A percentile compares a stretch with the other conserved stretches of the same genome.
Evolutionary conservation across 2,113 vertebrate species (phyloP).

Genomic region (Halcyon malimbica): DNA sequence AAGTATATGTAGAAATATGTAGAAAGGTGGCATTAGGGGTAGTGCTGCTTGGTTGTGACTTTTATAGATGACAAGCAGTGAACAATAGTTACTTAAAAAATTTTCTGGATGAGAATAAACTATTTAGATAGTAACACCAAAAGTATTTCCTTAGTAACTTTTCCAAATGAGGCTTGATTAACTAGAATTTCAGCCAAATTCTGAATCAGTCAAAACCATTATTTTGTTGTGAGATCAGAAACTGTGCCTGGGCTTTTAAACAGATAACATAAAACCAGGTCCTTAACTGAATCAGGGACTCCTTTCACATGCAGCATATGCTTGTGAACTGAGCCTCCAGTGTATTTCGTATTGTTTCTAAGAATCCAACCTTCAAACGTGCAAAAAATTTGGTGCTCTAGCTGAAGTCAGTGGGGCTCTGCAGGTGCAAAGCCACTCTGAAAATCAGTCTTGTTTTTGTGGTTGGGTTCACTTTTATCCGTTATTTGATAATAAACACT

Average conservation of each 20-base stretch:
- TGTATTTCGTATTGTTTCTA: not conserved
- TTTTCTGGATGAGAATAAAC: not conserved
- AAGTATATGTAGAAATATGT: not conserved
- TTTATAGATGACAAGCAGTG: not conserved
- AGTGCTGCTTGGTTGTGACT: not conserved
- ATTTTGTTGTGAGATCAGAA: not conserved
- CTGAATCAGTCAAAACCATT: not conserved
- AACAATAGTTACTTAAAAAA: not conserved
- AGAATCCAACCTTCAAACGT: not conserved
- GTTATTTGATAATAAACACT: slow-evolving; percentile 8
- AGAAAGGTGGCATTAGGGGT: not conserved
- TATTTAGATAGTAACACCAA: not conserved
- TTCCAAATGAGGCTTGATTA: not conserved
- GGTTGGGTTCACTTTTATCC: not conserved
- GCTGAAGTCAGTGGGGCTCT: slow-evolving; percentile 10
- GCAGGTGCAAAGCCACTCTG: slow-evolving; percentile 46
- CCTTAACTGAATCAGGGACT: not conserved
- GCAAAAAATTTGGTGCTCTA: not conserved
- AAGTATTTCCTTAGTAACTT: not conserved
- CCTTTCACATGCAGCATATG: not conserved
- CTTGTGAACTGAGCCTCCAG: not conserved
- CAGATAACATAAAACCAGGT: not conserved
- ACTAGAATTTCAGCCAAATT: not conserved
- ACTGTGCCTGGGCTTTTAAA: not conserved
- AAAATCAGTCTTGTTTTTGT: slow-evolving; percentile 16